Base-by-base conservation (phyloP, 2,797 vertebrate genomes). In the Buceros bicornis region DNA sequence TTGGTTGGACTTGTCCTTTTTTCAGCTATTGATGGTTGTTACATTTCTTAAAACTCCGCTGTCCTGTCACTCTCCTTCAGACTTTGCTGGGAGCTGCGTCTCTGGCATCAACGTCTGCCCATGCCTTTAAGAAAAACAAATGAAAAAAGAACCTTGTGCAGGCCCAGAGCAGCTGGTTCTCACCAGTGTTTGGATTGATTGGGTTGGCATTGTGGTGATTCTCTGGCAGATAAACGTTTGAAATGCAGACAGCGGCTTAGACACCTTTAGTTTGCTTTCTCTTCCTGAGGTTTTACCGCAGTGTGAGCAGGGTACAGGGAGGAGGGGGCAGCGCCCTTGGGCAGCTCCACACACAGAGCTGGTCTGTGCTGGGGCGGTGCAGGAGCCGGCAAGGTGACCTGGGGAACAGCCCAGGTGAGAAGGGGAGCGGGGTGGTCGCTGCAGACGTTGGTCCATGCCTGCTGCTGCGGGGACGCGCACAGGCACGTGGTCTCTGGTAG, bases 131-230 rank as follows among this genome's bases (percentile, higher is more conserved):
- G 70, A 37, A 62, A 74, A 79, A n/a, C 35, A 80, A 66, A 40
- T 0, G 1, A 21, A 21, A 56, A 84, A 56, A 21, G 17, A 47
- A 9, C 1, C 0, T 60, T 62, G 66, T 61, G 37, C 58, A 53
- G 66, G 19, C 33, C 45, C 40, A 17, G 45, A 80, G 11, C 13
- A 47, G 37, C 58, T 87, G 87, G 7, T 74, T 77, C 58, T 76
- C 16, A 5, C 33, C 19, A 76, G 15, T 56, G 0, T 22, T 77
- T 40, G 71, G 26, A 17, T 8, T n/a, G 45, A 6, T 72, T 76
- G 26, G 16, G 26, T 67, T 85, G 64, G 18, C n/a, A 18, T 45
- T 35, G 37, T 31, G 8, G 62, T 40, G 69, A 6, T 82, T 76
- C 22, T 37, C 31, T 71, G 71, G 40, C 51, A 70, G 57, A 40